A percentile compares a stretch with the other conserved stretches of the same genome.
Conservation (phyloP, 2,113 vertebrate genomes). For the Lontra canadensis region DNA sequence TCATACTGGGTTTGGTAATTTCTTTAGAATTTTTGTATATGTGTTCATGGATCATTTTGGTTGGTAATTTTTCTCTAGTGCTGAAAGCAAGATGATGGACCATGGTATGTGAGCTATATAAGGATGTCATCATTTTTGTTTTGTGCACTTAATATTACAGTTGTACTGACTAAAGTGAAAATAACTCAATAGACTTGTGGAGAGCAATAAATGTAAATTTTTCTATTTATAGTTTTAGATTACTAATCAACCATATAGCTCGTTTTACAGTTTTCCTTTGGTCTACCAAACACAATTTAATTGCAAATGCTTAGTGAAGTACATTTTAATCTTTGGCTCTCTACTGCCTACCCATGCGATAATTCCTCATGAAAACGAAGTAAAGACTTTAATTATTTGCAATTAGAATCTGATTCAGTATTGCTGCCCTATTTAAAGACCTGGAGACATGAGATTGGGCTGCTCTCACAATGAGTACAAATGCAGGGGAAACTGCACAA, state of each 20-base stretch:
- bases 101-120: neutral
- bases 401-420: slow-evolving; percentile 54
- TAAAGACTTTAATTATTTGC: slow-evolving; percentile 42
- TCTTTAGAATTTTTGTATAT: neutral
- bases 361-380: slow-evolving; percentile 20
- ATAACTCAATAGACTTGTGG: neutral
- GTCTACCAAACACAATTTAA: neutral
- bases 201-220: neutral
- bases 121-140: neutral
- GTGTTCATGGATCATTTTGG: neutral
- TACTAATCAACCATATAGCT: neutral
- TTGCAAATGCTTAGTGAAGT: slow-evolving; percentile 26
- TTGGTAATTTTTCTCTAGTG: neutral
- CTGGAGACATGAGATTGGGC: neutral
- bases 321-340: slow-evolving; percentile 37
- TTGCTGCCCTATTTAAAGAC: neutral
- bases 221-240: neutral
- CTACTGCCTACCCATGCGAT: neutral
- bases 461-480: neutral
- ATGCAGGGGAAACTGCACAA: neutral
- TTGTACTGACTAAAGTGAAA: neutral
- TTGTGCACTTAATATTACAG: neutral
- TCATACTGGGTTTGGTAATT: neutral
- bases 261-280: neutral
- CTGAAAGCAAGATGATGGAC: neutral